phyloP scores from a whole-genome alignment of 2,888 invertebrate species.

The Drosophila prostipennis region DNA sequence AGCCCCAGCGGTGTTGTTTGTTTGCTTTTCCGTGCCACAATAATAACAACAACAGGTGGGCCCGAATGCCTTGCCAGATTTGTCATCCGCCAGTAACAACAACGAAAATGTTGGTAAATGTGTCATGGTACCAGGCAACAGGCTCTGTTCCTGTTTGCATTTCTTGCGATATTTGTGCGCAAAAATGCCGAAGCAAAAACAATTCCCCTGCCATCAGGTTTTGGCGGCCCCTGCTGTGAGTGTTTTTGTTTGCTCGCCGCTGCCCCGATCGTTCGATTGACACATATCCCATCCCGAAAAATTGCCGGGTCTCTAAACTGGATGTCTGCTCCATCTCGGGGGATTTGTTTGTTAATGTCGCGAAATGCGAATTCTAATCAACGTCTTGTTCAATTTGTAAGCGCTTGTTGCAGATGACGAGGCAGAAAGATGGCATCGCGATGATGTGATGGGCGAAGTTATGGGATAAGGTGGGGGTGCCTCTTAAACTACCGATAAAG shows the following conservation, averaged over 20 bases:
- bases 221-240: constrained; percentile 4
- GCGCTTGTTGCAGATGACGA: constrained; percentile 24
- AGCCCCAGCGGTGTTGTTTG: constrained; percentile 52
- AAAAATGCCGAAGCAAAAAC: constrained; percentile 36
- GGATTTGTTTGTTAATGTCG: constrained; percentile 27
- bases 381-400: constrained; percentile 30
- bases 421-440: neutral
- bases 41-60: constrained; percentile 42
- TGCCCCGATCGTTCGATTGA: constrained; percentile 53
- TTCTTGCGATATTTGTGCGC: constrained; percentile 61
- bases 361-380: constrained; percentile 34
- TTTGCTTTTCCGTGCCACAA: constrained; percentile 61
- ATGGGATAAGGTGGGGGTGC: neutral
- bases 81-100: constrained; percentile 58
- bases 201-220: constrained; percentile 53
- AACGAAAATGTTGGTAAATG: constrained; percentile 73
- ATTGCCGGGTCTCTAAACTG: neutral
- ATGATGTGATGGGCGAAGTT: neutral
- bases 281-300: constrained; percentile 57
- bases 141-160: constrained; percentile 51
- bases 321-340: constrained; percentile 2
- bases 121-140: constrained; percentile 57
- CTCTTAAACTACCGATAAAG: neutral
- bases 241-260: constrained; percentile 12
- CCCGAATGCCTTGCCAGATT: constrained; percentile 56